Percentiles rank a stretch among this genome's conserved stretches.
phyloP scores from a whole-genome alignment of 2,797 vertebrate species.

The Lepus townsendii region DNA sequence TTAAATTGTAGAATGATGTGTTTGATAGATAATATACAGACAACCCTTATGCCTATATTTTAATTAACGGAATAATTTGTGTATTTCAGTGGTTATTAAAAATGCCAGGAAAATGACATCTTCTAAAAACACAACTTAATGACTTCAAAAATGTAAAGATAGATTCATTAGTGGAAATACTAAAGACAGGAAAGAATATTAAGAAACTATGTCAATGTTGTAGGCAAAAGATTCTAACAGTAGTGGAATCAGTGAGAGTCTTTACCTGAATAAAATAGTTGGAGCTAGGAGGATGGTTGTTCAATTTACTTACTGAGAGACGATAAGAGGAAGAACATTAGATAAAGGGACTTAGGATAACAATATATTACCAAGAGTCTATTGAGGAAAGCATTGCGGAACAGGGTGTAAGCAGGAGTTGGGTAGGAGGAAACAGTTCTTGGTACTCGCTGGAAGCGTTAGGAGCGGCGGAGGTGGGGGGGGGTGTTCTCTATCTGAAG shows the following conservation, averaged over 20 bases:
- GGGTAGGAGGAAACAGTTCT: neutral
- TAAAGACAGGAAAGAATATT: neutral
- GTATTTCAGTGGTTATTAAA: neutral
- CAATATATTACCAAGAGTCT: neutral
- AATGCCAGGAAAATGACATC: neutral
- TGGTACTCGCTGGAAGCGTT: neutral
- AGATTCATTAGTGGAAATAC: neutral
- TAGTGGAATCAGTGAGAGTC: neutral
- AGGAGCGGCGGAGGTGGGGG: neutral
- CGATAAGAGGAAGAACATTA: neutral
- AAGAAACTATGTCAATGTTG: neutral
- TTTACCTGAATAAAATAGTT: neutral
- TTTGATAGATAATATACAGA: neutral
- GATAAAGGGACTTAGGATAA: neutral
- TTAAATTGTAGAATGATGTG: neutral
- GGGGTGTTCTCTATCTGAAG: neutral
- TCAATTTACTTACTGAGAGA: neutral
- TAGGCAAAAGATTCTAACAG: neutral
- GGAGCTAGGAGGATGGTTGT: neutral
- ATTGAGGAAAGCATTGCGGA: neutral
- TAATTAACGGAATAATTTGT: neutral
- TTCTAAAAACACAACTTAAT: neutral
- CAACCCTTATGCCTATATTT: neutral
- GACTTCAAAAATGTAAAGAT: neutral
- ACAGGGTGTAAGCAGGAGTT: neutral